Evolutionary conservation across 2,888 invertebrate genomes (phyloP).

Genomic region (Agonopterix alstromeriana): DNA sequence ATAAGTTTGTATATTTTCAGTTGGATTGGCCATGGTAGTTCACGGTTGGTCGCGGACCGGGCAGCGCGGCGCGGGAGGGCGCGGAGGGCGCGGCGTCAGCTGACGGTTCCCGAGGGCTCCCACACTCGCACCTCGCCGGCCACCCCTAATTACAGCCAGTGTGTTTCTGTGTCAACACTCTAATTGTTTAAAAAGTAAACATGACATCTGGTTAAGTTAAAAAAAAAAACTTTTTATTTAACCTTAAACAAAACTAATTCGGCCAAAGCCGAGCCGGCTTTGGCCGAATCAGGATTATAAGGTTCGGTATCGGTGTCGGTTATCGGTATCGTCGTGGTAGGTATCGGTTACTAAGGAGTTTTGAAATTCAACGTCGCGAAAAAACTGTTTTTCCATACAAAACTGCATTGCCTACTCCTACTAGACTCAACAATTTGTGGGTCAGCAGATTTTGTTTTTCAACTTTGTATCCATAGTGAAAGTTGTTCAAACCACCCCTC

Average conservation of each 20-base stretch:
- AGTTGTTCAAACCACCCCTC: too few relatives aligned
- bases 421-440: too few relatives aligned
- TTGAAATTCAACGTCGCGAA: too few relatives aligned
- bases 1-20: slow-evolving; percentile 42
- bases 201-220: slow-evolving; percentile 10
- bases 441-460: too few relatives aligned
- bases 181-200: slow-evolving; percentile 25
- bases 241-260: too few relatives aligned
- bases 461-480: too few relatives aligned
- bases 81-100: slow-evolving; percentile 31
- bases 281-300: slow-evolving; percentile 2
- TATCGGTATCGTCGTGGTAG: too few relatives aligned
- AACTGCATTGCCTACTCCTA: too few relatives aligned
- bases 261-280: too few relatives aligned
- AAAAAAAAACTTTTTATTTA: background rate
- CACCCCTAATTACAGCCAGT: slow-evolving; percentile 52
- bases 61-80: background rate
- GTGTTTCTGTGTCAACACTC: slow-evolving; percentile 55
- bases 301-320: too few relatives aligned
- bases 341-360: too few relatives aligned
- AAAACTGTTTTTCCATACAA: too few relatives aligned
- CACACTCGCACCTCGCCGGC: slow-evolving; percentile 32
- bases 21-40: slow-evolving; percentile 31
- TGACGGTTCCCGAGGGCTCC: slow-evolving; percentile 43
- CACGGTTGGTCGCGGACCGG: slow-evolving; percentile 27